Base-by-base conservation (phyloP, 2,888 invertebrate genomes). In the Hemistola chrysoprasaria region DNA sequence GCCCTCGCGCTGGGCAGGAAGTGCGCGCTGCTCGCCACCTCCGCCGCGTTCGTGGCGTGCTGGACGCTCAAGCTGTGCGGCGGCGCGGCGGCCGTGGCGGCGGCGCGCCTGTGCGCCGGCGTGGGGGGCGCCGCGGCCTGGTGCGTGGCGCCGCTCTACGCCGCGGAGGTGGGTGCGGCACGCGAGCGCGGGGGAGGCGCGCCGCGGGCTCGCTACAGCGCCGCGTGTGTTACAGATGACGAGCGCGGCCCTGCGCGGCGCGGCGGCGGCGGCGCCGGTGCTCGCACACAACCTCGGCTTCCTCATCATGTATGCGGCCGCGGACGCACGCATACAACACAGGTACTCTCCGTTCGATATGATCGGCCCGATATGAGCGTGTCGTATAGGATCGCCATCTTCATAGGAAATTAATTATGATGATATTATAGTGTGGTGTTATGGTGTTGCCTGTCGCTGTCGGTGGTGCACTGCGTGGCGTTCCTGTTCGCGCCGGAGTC, bases 231-330 rank as follows among this genome's bases (percentile, higher is more conserved):
- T 50, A 3, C 56, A 81, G 82, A 74, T 78, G 77, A 75, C 77
- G 44, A 57, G 59, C 36, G 45, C 31, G 25, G 31, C 49, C 1
- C 70, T 67, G 54, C 61, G 69, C 6, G 82, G 81, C 21, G 81
- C 81, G 28, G 79, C 78, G 4, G 74, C 66, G 36, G 62, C 78
- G 26, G 70, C 80, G 35, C 64, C 73, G 32, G 68, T 76, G 36
- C 48, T 74, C 44, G 78, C 76, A 7, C 72, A 78, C 64, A 81
- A 79, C 63, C 50, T 65, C 11, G 83, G 82, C 40, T 55, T 77
- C 47, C 67, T 82, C 53, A 66, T 79, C 33, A 82, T 83, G 82
- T 82, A 79, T 59, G 46, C 73, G 0, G 82, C 78, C 0, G 78
- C 81, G 0, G 74, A 73, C 47, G 51, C 56, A 6, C 53, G 51